Evolutionary conservation across 2,113 vertebrate species (phyloP), one percentile per base, ranked within the genome.

Genomic region (Conger conger): DNA sequence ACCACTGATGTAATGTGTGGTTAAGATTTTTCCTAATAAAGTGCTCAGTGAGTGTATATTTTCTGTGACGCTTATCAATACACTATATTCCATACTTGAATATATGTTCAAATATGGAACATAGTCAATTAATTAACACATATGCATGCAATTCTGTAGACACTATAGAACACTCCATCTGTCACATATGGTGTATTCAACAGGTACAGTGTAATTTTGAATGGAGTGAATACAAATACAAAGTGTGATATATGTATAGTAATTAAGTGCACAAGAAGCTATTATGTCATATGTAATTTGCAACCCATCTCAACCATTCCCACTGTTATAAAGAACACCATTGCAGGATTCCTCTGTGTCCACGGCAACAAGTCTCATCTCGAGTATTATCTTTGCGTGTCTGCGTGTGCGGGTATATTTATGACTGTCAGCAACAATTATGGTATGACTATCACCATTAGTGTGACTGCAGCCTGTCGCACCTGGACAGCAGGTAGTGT

Each of bases 341-440:
- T 36, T 30, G 18, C 33, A 60, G 16, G 18, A 60, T 54, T 54
- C 7, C 37, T 23, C 60, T 57, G 18, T 54, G 35, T 60, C 50
- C 20, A 50, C 45, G 36, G 42, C 86, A 80, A 84, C 86, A 86
- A 84, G 88, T 86, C 87, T 80, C 76, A 80, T 84, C 89, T 80
- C 57, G 89, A 85, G 82, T 38, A 23, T 18, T 86, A 33, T 54
- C 15, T 80, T 76, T 82, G 78, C 35, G 50, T 35, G 79, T 42
- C 57, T 36, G n/a, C 27, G 57, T 8, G 57, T 60, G 57, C 27
- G 63, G 23, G n/a, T 73, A 33, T 73, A 27, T n/a, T 73, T 73
- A 73, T 73, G 68, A 30, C n/a, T n/a, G 68, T 33, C 68, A 73
- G 27, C 11, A 73, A 73, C 27, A 82, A 60, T 80, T 60, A 38